Evolutionary conservation across 2,888 invertebrate species (phyloP).

Genomic region (Chaetoderma sp.): DNA sequence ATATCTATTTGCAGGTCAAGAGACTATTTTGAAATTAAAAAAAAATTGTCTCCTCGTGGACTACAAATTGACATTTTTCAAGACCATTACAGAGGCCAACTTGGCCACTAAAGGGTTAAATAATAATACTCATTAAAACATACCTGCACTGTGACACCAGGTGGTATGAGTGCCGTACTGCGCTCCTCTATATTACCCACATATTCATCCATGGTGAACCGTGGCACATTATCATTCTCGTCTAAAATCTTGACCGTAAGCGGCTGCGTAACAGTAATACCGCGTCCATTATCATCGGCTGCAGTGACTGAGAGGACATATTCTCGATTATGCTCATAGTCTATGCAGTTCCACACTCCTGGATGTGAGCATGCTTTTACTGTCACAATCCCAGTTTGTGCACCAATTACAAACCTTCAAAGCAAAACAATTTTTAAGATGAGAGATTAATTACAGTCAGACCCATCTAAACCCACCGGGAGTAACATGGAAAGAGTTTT

Average conservation of each 20-base stretch:
- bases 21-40: too few species aligned
- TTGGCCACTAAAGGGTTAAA: too few species aligned
- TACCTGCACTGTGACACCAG: conserved; percentile 84
- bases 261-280: conserved; percentile 34
- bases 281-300: conserved; percentile 84
- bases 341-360: conserved; percentile 77
- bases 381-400: conserved; percentile 85
- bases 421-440: neutral
- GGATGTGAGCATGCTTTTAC: conserved; percentile 73
- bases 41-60: too few species aligned
- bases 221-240: conserved; percentile 73
- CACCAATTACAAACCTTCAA: conserved; percentile 81
- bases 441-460: neutral
- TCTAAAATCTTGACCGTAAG: conserved; percentile 47
- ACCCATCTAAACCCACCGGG: too few species aligned
- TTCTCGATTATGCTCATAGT: conserved; percentile 44
- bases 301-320: conserved; percentile 48
- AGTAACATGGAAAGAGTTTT: too few species aligned
- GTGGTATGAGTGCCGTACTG: conserved; percentile 74
- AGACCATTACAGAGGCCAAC: too few species aligned
- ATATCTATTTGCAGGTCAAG: too few species aligned
- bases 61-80: too few species aligned
- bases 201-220: conserved; percentile 54
- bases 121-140: too few species aligned
- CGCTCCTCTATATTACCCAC: conserved; percentile 51